Evolutionary conservation across 2,113 vertebrate genomes (phyloP).

Genomic region (Xiphophorus hellerii): DNA sequence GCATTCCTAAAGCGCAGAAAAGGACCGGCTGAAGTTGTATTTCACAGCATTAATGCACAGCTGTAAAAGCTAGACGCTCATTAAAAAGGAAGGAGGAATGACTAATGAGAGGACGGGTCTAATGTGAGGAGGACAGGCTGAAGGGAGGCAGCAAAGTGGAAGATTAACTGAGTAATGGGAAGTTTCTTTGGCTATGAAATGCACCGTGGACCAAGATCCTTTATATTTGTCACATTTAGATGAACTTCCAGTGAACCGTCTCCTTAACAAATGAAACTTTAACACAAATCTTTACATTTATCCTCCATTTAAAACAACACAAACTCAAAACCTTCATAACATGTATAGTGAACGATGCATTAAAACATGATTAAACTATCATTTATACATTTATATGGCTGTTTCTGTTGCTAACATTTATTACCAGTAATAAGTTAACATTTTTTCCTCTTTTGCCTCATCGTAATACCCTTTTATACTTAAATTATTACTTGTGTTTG

Average conservation of each 20-base stretch:
- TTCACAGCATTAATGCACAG: conserved; percentile 37
- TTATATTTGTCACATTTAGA: conserved; percentile 47
- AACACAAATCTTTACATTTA: background rate
- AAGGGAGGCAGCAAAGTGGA: conserved; percentile 36
- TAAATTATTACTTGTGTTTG: no score
- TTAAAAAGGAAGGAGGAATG: conserved; percentile 36
- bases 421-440: no score
- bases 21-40: no score
- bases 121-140: conserved; percentile 9
- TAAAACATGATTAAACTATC: no score
- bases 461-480: no score
- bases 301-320: no score
- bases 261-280: background rate
- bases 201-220: conserved; percentile 53
- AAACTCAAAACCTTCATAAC: no score
- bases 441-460: no score
- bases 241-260: conserved; percentile 49
- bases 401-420: no score
- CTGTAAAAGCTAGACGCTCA: conserved; percentile 43
- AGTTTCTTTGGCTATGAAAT: conserved; percentile 58
- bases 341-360: no score
- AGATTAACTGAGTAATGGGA: conserved; percentile 57
- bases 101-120: conserved; percentile 46
- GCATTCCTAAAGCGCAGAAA: no score
- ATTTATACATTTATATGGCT: no score